A percentile compares a stretch with the other conserved stretches of the same genome.
Evolutionary conservation across 2,888 invertebrate species (phyloP).

Genomic region (Drosophila neutralis): DNA sequence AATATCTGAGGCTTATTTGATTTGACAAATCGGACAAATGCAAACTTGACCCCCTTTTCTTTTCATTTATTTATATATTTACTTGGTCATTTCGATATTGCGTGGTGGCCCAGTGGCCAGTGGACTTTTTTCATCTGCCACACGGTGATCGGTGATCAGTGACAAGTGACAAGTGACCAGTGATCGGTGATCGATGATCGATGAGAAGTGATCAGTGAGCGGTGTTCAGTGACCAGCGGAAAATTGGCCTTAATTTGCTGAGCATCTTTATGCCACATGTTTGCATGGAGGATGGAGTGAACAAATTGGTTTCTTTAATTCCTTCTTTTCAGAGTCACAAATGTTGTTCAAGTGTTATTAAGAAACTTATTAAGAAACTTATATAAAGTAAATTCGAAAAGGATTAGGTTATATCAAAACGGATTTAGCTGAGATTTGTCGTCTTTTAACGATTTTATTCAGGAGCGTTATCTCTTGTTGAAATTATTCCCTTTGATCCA

Average conservation of each 20-base stretch:
- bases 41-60: conserved; percentile 71
- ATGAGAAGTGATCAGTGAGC: background rate
- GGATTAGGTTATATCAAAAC: too few species aligned
- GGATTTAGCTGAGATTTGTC: background rate
- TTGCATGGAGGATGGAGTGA: background rate
- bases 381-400: background rate
- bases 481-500: background rate
- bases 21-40: conserved; percentile 40
- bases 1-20: conserved; percentile 44
- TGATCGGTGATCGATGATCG: background rate
- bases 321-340: background rate
- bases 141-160: background rate
- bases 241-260: conserved; percentile 27
- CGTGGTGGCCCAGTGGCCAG: background rate
- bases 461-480: background rate
- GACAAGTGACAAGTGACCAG: background rate
- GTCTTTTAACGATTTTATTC: background rate
- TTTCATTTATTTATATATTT: background rate
- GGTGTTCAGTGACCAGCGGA: conserved; percentile 5
- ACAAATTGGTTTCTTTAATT: background rate
- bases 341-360: background rate
- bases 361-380: background rate
- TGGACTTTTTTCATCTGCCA: background rate
- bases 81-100: conserved; percentile 14
- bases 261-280: conserved; percentile 3